Evolutionary conservation across 2,797 vertebrate genomes (phyloP).

Genomic region (Melanotaenia trifasciata): DNA sequence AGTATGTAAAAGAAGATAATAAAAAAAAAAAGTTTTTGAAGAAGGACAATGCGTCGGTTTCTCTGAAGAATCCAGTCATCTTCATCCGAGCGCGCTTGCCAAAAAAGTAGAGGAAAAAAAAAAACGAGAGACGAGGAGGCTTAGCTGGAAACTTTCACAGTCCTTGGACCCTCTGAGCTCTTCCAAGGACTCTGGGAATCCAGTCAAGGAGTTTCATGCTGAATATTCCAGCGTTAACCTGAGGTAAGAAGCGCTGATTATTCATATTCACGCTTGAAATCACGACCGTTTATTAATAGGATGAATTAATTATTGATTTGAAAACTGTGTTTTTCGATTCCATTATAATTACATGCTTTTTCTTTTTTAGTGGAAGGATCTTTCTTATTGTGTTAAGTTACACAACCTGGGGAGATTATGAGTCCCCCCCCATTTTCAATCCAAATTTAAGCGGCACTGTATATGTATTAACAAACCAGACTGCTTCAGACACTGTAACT

Average conservation of each 20-base stretch:
- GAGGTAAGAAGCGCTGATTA: slow-evolving; percentile 62
- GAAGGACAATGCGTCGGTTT: slow-evolving; percentile 63
- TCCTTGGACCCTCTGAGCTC: slow-evolving; percentile 68
- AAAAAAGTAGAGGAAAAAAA: slow-evolving; percentile 28
- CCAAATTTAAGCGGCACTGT: slow-evolving; percentile 2
- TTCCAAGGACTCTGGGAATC: slow-evolving; percentile 73
- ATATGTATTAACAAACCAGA: neutral
- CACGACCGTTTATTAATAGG: slow-evolving; percentile 1
- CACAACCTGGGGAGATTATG: no score
- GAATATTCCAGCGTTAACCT: slow-evolving; percentile 60
- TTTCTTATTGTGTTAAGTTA: neutral
- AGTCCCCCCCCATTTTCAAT: neutral
- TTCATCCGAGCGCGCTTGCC: slow-evolving; percentile 76
- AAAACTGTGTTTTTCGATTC: slow-evolving; percentile 7
- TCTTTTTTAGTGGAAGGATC: neutral
- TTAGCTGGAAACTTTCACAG: slow-evolving; percentile 82
- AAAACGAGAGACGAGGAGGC: slow-evolving; percentile 57
- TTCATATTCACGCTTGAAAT: slow-evolving; percentile 1
- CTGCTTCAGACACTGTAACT: neutral
- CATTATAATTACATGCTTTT: neutral
- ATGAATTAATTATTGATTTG: neutral
- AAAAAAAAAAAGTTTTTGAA: slow-evolving; percentile 25
- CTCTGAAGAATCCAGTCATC: slow-evolving; percentile 63
- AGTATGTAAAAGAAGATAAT: slow-evolving; percentile 37
- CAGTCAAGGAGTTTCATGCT: slow-evolving; percentile 78